Percentiles rank a stretch among this genome's conserved stretches.
Conservation (phyloP, 2,888 invertebrate species). For the Zonitis immaculata region DNA sequence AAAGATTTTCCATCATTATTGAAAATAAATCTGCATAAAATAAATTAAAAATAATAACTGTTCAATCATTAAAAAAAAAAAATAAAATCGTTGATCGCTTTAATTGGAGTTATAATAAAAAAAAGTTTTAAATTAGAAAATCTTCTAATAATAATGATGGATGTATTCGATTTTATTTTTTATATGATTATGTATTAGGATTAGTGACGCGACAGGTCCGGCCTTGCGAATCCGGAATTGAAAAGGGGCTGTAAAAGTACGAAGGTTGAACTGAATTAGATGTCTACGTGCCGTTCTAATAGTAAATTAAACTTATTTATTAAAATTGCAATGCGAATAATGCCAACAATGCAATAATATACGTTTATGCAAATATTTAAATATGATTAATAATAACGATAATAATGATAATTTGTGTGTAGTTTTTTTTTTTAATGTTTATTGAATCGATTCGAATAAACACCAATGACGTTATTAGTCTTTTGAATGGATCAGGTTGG, state of each 20-base stretch:
- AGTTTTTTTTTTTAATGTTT: no score
- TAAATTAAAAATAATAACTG: not conserved
- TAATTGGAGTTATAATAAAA: no score
- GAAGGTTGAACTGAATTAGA: not conserved
- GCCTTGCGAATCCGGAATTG: not conserved
- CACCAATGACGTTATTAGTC: not conserved
- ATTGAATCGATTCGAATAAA: not conserved
- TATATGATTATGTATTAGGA: no score
- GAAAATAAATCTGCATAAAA: not conserved
- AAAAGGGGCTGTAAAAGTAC: not conserved
- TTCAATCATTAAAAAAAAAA: not conserved
- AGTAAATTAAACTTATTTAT: not conserved
- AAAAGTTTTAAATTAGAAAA: not conserved
- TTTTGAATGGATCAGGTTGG: slow-evolving; percentile 15
- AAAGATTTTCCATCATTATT: not conserved
- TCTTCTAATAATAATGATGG: not conserved
- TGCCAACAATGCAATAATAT: not conserved
- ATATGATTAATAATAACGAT: no score
- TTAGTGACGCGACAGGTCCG: slow-evolving; percentile 1
- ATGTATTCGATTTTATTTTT: no score
- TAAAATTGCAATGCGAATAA: not conserved
- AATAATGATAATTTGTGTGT: no score
- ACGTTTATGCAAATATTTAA: not conserved
- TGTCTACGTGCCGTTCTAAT: not conserved
- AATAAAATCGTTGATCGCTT: not conserved